Evolutionary conservation across 2,888 invertebrate species (phyloP).

Genomic region (Drosophila putrida): DNA sequence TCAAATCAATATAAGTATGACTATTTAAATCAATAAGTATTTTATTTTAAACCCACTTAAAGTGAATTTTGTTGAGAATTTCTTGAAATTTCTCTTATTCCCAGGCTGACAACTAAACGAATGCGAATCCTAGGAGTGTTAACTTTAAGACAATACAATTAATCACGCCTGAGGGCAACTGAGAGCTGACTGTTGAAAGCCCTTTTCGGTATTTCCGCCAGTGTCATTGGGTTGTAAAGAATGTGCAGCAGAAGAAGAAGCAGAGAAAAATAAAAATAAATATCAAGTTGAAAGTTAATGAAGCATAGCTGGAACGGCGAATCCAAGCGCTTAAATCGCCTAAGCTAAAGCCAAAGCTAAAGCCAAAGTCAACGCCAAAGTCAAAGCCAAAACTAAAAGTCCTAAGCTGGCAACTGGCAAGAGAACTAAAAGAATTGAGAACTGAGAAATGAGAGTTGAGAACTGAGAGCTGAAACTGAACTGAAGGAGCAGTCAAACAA

Average conservation of each 20-base stretch:
- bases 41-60: not conserved
- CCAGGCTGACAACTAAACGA: not conserved
- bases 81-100: not conserved
- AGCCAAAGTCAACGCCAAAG: conserved; percentile 12
- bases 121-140: conserved; percentile 8
- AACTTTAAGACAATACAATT: conserved; percentile 22
- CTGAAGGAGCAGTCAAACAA: conserved; percentile 69
- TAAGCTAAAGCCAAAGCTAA: conserved; percentile 32
- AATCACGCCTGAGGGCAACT: conserved; percentile 8
- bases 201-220: conserved; percentile 22
- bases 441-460: not conserved
- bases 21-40: no score
- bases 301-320: conserved; percentile 59
- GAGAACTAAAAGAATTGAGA: not conserved
- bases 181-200: conserved; percentile 16
- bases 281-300: conserved; percentile 57
- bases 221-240: conserved; percentile 34
- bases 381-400: conserved; percentile 28
- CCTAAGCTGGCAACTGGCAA: conserved; percentile 10
- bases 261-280: not conserved
- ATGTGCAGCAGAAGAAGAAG: conserved; percentile 24
- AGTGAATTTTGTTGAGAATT: not conserved
- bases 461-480: not conserved
- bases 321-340: conserved; percentile 56
- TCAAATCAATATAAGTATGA: no score